Evolutionary conservation across 2,113 vertebrate genomes (phyloP).

Genomic region (Oxyura jamaicensis): DNA sequence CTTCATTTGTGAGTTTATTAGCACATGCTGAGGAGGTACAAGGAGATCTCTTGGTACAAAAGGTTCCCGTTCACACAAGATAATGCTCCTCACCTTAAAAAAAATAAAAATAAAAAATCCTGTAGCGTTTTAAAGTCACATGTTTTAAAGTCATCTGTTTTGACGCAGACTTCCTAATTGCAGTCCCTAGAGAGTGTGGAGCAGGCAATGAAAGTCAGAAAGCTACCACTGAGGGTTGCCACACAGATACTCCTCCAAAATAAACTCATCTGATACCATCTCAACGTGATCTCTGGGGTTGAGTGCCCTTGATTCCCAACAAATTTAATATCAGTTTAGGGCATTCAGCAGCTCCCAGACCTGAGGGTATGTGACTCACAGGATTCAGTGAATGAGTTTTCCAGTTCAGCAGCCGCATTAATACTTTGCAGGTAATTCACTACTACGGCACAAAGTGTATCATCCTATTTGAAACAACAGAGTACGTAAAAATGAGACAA

Average conservation of each 20-base stretch:
- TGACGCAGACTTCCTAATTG: background rate
- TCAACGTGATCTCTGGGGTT: rapidly evolving
- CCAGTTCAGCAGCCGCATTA: background rate
- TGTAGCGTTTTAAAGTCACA: rapidly evolving
- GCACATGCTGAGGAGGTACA: background rate
- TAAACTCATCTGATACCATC: background rate
- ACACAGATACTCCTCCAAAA: background rate
- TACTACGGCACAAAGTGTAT: background rate
- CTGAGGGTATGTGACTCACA: background rate
- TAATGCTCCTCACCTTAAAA: background rate
- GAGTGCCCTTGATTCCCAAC: background rate
- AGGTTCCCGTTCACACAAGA: background rate
- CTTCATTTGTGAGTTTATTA: background rate
- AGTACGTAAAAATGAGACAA: background rate
- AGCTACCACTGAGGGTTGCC: background rate
- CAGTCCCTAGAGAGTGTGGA: background rate
- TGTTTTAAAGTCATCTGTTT: background rate
- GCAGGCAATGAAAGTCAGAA: background rate
- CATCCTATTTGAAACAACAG: background rate
- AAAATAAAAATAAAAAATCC: background rate
- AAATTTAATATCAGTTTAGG: background rate
- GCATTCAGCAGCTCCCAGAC: background rate
- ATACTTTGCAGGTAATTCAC: too few relatives aligned
- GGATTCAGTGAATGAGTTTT: background rate
- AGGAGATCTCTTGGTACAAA: background rate